phyloP scores from a whole-genome alignment of 2,888 invertebrate species.

The Thymelicus lineola region DNA sequence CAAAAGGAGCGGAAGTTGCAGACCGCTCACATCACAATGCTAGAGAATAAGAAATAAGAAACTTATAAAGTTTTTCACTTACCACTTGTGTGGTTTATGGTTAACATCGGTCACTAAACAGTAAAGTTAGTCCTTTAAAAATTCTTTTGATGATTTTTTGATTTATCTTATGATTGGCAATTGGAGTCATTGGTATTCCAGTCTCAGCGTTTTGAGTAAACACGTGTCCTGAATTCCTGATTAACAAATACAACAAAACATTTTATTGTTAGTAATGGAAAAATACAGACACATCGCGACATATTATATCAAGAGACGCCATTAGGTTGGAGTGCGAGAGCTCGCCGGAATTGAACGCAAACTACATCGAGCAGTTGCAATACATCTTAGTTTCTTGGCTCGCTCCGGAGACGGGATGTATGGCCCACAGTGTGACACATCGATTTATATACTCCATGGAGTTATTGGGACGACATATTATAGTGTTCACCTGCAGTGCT shows the following conservation, averaged over 20 bases:
- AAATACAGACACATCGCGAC: constrained; percentile 11
- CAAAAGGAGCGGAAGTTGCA: too few species aligned
- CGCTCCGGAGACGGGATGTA: constrained; percentile 18
- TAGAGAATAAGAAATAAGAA: too few species aligned
- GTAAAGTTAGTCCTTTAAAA: too few species aligned
- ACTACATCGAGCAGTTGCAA: constrained; percentile 18
- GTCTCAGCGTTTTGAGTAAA: too few species aligned
- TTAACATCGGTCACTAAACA: too few species aligned
- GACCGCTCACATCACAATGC: too few species aligned
- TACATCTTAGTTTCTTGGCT: constrained; percentile 14
- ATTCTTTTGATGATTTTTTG: too few species aligned
- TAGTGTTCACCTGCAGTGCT: constrained; percentile 1
- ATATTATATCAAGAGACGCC: constrained; percentile 29
- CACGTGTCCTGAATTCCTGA: not conserved
- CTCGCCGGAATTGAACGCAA: constrained; percentile 21
- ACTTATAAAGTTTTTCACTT: too few species aligned
- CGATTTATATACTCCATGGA: constrained; percentile 25
- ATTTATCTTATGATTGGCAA: too few species aligned
- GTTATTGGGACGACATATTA: constrained; percentile 27
- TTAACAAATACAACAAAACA: not conserved
- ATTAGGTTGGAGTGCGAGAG: constrained; percentile 3
- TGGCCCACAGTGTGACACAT: constrained; percentile 26
- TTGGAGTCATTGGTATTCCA: too few species aligned
- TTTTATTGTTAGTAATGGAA: constrained; percentile 1
- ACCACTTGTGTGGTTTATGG: too few species aligned